These are phyloP conservation scores for Synchiropus splendidus DNA, from an alignment of 2,113 vertebrate species.

Conservation along the genomic window DNA sequence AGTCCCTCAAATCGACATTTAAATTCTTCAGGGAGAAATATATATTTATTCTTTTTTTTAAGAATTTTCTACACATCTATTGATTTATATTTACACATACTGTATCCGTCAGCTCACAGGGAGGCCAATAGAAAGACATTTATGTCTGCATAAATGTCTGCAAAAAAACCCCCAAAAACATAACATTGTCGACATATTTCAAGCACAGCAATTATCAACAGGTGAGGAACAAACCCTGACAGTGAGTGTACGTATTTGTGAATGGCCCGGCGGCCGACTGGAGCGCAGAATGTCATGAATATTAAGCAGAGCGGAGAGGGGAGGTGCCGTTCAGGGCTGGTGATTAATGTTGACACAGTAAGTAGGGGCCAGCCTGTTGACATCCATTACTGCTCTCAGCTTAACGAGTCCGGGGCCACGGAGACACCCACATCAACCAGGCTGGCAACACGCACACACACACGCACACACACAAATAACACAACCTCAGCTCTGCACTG, in stretches of 20 bases:
- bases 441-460: conserved; percentile 2
- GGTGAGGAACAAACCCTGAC: conserved; percentile 12
- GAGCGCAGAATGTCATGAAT: conserved; percentile 16
- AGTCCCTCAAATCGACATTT: no score
- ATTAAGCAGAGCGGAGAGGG: conserved; percentile 15
- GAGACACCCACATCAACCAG: conserved; percentile 18
- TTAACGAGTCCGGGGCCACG: conserved; percentile 42
- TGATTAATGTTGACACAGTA: conserved; percentile 62
- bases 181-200: no score
- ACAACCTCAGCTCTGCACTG: not conserved
- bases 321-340: conserved; percentile 7
- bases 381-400: conserved; percentile 32
- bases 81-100: no score
- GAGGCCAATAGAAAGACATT: no score
- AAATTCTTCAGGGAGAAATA: no score
- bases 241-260: not conserved
- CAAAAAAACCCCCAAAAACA: no score
- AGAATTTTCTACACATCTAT: no score
- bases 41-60: no score
- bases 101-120: no score
- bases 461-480: conserved; percentile 4
- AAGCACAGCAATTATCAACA: not conserved
- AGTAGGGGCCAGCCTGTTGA: conserved; percentile 31
- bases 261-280: not conserved
- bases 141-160: no score